Conservation (phyloP, 2,797 vertebrate species). For the Xiphophorus birchmanni region DNA sequence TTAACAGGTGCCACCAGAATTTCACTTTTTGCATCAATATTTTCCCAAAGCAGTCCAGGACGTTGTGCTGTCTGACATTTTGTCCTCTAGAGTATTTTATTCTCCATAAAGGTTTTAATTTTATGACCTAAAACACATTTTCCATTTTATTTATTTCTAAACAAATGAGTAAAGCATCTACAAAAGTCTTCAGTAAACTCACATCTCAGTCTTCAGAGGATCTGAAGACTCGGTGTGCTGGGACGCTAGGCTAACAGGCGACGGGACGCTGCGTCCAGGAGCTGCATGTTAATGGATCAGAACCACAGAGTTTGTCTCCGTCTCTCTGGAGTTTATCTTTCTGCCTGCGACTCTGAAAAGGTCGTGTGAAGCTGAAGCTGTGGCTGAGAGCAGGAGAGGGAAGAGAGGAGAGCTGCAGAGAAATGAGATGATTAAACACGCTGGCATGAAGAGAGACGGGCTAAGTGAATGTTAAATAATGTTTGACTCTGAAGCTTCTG, state of each 20-base stretch:
- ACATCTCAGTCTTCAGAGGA: too few relatives aligned
- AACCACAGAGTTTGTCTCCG: constrained; percentile 12
- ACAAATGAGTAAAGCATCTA: too few relatives aligned
- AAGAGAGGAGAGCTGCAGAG: constrained; percentile 19
- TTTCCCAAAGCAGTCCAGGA: too few relatives aligned
- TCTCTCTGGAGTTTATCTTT: constrained; percentile 31
- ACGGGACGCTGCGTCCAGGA: constrained; percentile 26
- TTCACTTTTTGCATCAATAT: too few relatives aligned
- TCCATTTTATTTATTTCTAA: too few relatives aligned
- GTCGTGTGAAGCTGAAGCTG: constrained; percentile 40
- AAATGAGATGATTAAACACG: constrained; percentile 51
- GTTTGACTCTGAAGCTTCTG: constrained; percentile 28
- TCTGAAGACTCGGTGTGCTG: too few relatives aligned
- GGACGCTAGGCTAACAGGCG: background rate
- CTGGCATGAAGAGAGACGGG: constrained; percentile 26
- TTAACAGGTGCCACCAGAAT: too few relatives aligned
- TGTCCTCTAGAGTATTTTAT: too few relatives aligned
- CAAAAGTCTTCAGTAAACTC: too few relatives aligned
- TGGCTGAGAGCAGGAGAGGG: constrained; percentile 18
- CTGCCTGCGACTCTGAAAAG: constrained; percentile 37
- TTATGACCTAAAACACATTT: too few relatives aligned
- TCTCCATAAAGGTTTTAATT: too few relatives aligned
- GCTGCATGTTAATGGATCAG: constrained; percentile 37
- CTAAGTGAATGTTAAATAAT: constrained; percentile 55
- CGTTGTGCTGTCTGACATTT: too few relatives aligned